Conservation (phyloP, 1,140 invertebrate genomes). For the Hyles vespertilio region DNA sequence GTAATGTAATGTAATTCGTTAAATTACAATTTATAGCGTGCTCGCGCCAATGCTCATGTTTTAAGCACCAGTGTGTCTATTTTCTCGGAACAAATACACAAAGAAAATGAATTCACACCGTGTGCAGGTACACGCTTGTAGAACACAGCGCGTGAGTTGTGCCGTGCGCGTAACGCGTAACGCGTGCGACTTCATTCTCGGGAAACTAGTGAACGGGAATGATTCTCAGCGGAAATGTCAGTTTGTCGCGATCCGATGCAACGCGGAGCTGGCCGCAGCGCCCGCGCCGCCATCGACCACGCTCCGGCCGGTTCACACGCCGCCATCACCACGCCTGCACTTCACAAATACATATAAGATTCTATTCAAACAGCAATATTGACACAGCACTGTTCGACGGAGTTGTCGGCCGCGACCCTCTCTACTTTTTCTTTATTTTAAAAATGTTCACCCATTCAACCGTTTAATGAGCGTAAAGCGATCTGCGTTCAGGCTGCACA, state of each 20-base stretch:
- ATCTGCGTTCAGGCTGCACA: background rate
- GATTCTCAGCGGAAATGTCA: conserved; percentile 53
- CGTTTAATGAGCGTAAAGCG: conserved; percentile 13
- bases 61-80: conserved; percentile 16
- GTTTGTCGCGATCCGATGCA: conserved; percentile 42
- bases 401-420: conserved; percentile 3
- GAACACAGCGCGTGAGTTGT: background rate
- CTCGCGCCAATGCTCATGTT: conserved; percentile 12
- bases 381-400: conserved; percentile 25
- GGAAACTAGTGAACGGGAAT: conserved; percentile 39
- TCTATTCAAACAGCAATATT: conserved; percentile 36
- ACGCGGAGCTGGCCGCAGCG: no score
- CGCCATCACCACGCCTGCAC: conserved; percentile 21
- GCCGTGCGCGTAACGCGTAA: conserved; percentile 14
- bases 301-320: conserved; percentile 40
- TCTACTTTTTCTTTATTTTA: conserved; percentile 12
- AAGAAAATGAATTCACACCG: conserved; percentile 1
- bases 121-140: conserved; percentile 22
- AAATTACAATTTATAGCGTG: conserved; percentile 21
- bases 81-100: conserved; percentile 35
- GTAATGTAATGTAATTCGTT: conserved; percentile 13
- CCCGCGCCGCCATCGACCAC: conserved; percentile 5
- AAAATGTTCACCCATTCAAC: conserved; percentile 12
- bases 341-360: conserved; percentile 32
- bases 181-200: conserved; percentile 20